A percentile compares a stretch with the other conserved stretches of the same genome.
Conservation (phyloP, 2,888 invertebrate species). For the Drosophila anceps region DNA sequence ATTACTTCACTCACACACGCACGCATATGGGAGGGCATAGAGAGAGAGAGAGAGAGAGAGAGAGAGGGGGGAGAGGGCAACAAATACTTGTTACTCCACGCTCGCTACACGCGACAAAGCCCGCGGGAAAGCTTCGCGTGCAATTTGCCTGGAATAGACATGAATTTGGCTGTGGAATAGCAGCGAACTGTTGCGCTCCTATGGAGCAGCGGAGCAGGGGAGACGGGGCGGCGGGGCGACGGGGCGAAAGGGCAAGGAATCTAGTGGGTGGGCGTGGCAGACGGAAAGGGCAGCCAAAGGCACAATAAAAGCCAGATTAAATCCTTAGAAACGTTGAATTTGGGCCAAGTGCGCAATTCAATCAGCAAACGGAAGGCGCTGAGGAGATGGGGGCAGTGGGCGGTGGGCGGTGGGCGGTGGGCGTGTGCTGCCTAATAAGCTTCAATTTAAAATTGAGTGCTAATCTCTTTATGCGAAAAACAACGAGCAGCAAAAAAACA, state of each 20-base stretch:
- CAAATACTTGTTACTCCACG: conserved; percentile 64
- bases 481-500: conserved; percentile 26
- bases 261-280: neutral
- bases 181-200: conserved; percentile 42
- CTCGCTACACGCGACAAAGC: conserved; percentile 47
- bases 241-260: too few relatives aligned
- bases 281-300: conserved; percentile 27
- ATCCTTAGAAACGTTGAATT: conserved; percentile 48
- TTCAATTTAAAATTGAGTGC: conserved; percentile 63
- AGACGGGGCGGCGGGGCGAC: neutral
- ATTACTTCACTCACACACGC: conserved; percentile 34
- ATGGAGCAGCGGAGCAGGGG: neutral
- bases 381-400: neutral
- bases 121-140: conserved; percentile 65
- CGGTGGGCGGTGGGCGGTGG: neutral
- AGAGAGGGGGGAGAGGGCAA: neutral
- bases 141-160: conserved; percentile 58
- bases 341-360: conserved; percentile 55
- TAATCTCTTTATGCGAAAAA: conserved; percentile 60
- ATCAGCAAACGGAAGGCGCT: conserved; percentile 22
- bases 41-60: neutral
- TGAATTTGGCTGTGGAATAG: conserved; percentile 18
- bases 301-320: conserved; percentile 59
- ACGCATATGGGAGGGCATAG: conserved; percentile 8
- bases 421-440: conserved; percentile 48